Base-by-base conservation (phyloP, 2,888 invertebrate species). In the Erebia epiphron region DNA sequence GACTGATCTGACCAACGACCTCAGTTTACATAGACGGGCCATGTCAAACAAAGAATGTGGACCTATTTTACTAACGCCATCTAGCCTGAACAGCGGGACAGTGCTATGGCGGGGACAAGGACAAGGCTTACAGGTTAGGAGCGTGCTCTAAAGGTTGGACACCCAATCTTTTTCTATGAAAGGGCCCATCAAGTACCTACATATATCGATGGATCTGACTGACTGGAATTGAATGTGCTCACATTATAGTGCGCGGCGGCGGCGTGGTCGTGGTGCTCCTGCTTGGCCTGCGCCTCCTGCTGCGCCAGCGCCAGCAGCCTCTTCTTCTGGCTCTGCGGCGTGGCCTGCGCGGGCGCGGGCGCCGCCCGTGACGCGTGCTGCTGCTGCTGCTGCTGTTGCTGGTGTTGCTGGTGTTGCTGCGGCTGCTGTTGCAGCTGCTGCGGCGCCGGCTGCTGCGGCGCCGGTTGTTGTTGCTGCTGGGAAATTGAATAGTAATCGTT, bases 281-380 rank as follows among this genome's bases (percentile, higher is more conserved):
- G 83, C 77, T 89, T 89, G 70, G 98, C 97, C 69, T 89, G 88
- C 72, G 87, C 88, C 77, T 92, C 91, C 71, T 92, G 92, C 75
- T 92, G 92, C 63, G 97, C 97, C 90, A 98, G 97, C 68, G 98
- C 98, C 75, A 98, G 89, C 68, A 98, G 93, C 43, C 98, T 95
- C 87, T 98, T 98, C 95, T 98, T 98, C 90, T 98, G 98, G 67
- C 97, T 97, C 85, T 97, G 96, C 11, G 96, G 96, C 75, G 95
- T 93, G 61, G 86, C 80, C 74, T 87, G 87, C 64, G 83, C 78
- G 61, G 77, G 78, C 86, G 75, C 78, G 9, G 68, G 70, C 58
- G 58, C 69, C 54, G 13, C 63, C 11, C 9, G 78, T 14, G 58
- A 7, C 14, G 66, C 67, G 67, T 67, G 79, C 0, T 74, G 78